Conservation (phyloP, 2,113 vertebrate species). For the Mugil cephalus region DNA sequence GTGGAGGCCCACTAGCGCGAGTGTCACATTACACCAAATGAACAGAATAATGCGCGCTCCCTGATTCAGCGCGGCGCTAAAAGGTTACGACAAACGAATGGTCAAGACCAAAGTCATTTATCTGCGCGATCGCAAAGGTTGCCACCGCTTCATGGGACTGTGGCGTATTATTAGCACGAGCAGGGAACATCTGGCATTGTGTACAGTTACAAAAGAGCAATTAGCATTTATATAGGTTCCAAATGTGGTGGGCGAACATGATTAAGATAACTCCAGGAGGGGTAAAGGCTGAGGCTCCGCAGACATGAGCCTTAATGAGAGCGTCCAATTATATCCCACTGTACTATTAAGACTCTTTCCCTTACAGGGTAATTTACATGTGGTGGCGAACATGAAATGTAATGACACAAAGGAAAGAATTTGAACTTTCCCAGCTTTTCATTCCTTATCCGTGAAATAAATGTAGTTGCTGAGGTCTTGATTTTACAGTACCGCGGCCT, state of each 20-base stretch:
- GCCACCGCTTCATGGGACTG: slow-evolving; percentile 51
- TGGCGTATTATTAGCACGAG: slow-evolving; percentile 56
- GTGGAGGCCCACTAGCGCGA: slow-evolving; percentile 21
- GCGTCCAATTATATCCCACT: slow-evolving; percentile 29
- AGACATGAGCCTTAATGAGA: slow-evolving; percentile 42
- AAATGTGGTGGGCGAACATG: slow-evolving; percentile 23
- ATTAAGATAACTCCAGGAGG: slow-evolving; percentile 52
- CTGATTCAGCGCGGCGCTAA: slow-evolving; percentile 46
- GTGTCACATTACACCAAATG: slow-evolving; percentile 61
- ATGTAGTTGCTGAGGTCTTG: slow-evolving; percentile 41
- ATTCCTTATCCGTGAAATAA: slow-evolving; percentile 44
- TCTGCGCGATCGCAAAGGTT: slow-evolving; percentile 63
- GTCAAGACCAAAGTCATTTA: slow-evolving; percentile 60
- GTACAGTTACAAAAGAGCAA: slow-evolving; percentile 73
- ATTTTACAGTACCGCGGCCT: slow-evolving; percentile 15
- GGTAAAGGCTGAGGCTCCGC: slow-evolving; percentile 27
- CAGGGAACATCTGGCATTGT: slow-evolving; percentile 45
- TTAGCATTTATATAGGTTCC: slow-evolving; percentile 77
- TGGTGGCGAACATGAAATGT: slow-evolving; percentile 20
- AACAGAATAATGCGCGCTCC: slow-evolving; percentile 46
- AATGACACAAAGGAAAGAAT: slow-evolving; percentile 32
- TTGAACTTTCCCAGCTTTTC: slow-evolving; percentile 37
- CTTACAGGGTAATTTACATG: slow-evolving; percentile 22
- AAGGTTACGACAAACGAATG: slow-evolving; percentile 74
- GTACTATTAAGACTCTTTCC: slow-evolving; percentile 16